Evolutionary conservation across 2,888 invertebrate genomes (phyloP).

Genomic region (Achlya flavicornis): DNA sequence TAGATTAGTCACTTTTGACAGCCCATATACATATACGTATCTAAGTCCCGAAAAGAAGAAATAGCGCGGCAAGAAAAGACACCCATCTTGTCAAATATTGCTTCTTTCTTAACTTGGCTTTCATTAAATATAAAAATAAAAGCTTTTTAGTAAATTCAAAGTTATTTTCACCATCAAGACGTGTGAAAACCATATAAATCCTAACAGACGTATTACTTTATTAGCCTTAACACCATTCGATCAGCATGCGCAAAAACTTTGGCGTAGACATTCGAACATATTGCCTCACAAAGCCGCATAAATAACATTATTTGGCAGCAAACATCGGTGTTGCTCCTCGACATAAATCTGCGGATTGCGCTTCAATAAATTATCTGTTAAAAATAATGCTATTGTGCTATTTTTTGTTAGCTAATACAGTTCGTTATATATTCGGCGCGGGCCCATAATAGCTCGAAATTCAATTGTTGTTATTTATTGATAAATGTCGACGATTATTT

Average conservation of each 20-base stretch:
- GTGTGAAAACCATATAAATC: too few species aligned
- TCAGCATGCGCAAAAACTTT: slow-evolving; percentile 18
- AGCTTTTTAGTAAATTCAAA: too few species aligned
- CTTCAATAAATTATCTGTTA: slow-evolving; percentile 14
- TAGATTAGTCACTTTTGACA: too few species aligned
- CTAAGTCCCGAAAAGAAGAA: too few species aligned
- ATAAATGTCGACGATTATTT: slow-evolving; percentile 23
- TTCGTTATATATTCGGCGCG: slow-evolving; percentile 14
- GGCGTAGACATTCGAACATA: slow-evolving; percentile 21
- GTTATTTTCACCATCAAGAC: too few species aligned
- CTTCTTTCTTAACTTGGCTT: too few species aligned
- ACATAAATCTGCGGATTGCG: slow-evolving; percentile 42
- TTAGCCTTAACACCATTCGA: too few species aligned
- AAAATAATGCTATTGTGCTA: slow-evolving; percentile 18
- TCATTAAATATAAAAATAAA: too few species aligned
- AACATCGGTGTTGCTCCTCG: slow-evolving; percentile 28
- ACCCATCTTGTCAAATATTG: too few species aligned
- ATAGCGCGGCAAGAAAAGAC: too few species aligned
- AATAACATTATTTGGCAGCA: slow-evolving; percentile 46
- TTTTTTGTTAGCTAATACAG: slow-evolving; percentile 14
- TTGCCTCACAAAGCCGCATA: slow-evolving; percentile 42
- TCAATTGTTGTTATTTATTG: slow-evolving; percentile 20
- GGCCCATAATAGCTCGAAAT: slow-evolving; percentile 23
- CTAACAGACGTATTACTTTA: too few species aligned
- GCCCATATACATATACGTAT: too few species aligned